A percentile compares a stretch with the other conserved stretches of the same genome.
These are phyloP conservation scores for Radopholus similis DNA, from an alignment of 1,140 invertebrate species.

Conservation along the genomic window DNA sequence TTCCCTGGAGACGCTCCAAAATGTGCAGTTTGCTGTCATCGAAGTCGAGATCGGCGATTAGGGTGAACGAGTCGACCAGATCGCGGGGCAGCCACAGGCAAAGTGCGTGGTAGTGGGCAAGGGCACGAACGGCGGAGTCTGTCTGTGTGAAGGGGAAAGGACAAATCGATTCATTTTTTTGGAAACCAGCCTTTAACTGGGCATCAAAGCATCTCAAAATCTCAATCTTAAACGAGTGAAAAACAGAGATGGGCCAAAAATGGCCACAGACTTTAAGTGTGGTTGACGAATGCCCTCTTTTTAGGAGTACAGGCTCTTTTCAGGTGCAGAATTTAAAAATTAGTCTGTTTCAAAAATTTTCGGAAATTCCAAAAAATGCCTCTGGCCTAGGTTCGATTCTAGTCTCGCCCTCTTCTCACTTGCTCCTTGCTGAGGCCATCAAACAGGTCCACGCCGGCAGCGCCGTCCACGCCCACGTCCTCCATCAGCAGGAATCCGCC, in stretches of 20 bases:
- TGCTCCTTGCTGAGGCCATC: slow-evolving; percentile 14
- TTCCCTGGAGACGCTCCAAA: background rate
- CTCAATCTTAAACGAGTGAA: too few relatives aligned
- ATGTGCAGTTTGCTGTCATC: background rate
- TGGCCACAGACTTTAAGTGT: too few relatives aligned
- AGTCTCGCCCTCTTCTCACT: background rate
- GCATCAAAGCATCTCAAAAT: too few relatives aligned
- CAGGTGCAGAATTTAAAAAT: too few relatives aligned
- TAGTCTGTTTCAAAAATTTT: background rate
- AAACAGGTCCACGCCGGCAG: background rate
- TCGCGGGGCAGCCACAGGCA: slow-evolving; percentile 2
- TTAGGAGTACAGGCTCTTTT: too few relatives aligned
- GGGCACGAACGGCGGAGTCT: background rate
- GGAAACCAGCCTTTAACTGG: background rate
- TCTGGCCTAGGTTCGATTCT: too few relatives aligned
- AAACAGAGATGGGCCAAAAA: too few relatives aligned
- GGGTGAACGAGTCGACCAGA: slow-evolving; percentile 9
- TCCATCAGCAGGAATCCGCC: background rate
- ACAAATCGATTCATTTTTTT: background rate
- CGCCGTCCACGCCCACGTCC: background rate
- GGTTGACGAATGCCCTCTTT: too few relatives aligned
- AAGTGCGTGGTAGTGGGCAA: slow-evolving; percentile 12
- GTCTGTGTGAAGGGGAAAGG: too few relatives aligned
- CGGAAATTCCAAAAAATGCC: background rate
- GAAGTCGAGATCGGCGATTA: slow-evolving; percentile 6